Conservation (phyloP, 2,888 invertebrate species). For the Blastobasis adustella region DNA sequence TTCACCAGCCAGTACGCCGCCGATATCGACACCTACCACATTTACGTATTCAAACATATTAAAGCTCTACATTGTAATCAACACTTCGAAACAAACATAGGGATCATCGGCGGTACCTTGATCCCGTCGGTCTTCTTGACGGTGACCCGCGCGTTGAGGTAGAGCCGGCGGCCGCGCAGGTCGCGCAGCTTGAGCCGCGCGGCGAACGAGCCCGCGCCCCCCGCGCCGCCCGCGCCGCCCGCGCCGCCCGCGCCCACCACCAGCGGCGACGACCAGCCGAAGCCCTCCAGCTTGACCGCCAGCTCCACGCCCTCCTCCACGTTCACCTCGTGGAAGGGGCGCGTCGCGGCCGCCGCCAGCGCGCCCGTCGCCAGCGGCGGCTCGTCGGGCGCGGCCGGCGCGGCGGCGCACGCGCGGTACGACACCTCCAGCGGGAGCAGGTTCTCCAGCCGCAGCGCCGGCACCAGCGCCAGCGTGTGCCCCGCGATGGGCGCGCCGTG, state of each 20-base stretch:
- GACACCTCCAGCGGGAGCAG: constrained; percentile 88
- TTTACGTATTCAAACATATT: too few species aligned
- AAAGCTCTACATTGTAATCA: too few species aligned
- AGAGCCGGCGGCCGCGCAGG: constrained; percentile 80
- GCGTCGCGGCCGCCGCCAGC: constrained; percentile 48
- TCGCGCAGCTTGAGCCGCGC: constrained; percentile 86
- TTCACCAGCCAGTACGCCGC: constrained; percentile 97
- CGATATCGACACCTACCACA: constrained; percentile 79
- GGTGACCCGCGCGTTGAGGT: constrained; percentile 79
- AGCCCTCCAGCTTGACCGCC: constrained; percentile 87
- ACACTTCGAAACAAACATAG: too few species aligned
- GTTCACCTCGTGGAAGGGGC: constrained; percentile 73
- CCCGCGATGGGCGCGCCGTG: constrained; percentile 81
- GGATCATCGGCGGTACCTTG: constrained; percentile 49
- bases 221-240: constrained; percentile 48
- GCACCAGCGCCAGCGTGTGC: constrained; percentile 88
- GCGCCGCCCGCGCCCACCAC: constrained; percentile 61
- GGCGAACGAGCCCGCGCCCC: constrained; percentile 67
- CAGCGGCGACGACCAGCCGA: constrained; percentile 81
- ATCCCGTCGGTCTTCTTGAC: constrained; percentile 54
- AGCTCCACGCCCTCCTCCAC: constrained; percentile 83
- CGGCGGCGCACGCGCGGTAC: constrained; percentile 58
- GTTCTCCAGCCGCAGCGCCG: constrained; percentile 90
- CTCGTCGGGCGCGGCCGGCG: constrained; percentile 22
- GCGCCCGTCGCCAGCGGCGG: constrained; percentile 28